Base-by-base conservation (phyloP, 2,888 invertebrate genomes). In the Cremastinae sp. region DNA sequence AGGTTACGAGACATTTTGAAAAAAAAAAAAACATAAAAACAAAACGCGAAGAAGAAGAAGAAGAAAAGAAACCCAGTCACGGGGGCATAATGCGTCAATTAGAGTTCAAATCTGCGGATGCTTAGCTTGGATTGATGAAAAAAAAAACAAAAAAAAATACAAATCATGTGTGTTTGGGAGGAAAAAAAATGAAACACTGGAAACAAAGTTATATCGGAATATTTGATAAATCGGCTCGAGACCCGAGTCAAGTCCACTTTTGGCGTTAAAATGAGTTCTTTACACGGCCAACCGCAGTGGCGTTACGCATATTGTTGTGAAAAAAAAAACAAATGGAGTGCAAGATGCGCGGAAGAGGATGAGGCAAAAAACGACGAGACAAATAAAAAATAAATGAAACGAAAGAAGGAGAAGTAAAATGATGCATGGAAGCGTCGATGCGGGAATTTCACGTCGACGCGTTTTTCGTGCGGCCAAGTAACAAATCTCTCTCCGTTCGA, bases 1-100 rank as follows among this genome's bases (percentile, higher is more conserved):
- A 78, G 74, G 75, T 83, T 82, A 78, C 81, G 81, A 79, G 77
- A 77, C 56, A 79, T 68, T 69, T 47, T n/a, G n/a, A n/a, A n/a
- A n/a, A n/a, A n/a, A n/a, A n/a, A n/a, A n/a, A n/a, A n/a, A n/a
- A n/a, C n/a, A n/a, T n/a, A n/a, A n/a, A n/a, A n/a, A n/a, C n/a
- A n/a, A n/a, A n/a, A n/a, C n/a, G n/a, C n/a, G n/a, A n/a, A 28
- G 5, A 28, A 41, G 59, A 14, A 59, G 34, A 62, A 28, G 28
- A 28, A 28, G 2, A 28, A 28, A 28, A 74, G 72, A 66, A 73
- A 34, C 69, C 65, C 51, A 34, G 8, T n/a, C 65, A 56, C 69
- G 68, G 73, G 72, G 61, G 62, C 9, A 2, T 22, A 66, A 64
- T 69, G 75, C 72, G 78, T 78, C 79, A 78, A 79, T 75, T 76